Base-by-base conservation (phyloP, 1,140 invertebrate species). In the Tetraneura akinire region DNA sequence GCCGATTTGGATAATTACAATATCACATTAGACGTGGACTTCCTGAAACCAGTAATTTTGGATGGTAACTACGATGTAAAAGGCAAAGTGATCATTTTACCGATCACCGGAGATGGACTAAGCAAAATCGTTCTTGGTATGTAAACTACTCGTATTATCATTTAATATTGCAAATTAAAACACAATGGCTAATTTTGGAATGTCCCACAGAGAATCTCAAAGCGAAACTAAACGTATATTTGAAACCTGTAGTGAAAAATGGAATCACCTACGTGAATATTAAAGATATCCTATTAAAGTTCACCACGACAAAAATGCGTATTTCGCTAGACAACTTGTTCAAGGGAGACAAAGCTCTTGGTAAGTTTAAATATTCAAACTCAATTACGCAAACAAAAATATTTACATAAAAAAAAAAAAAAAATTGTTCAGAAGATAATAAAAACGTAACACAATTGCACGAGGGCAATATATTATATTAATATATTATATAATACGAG, bases 1-100 rank as follows among this genome's bases (percentile, higher is more conserved):
- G 76, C 76, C 5, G 80, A 82, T 53, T 47, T 81, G 51, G 76
- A 81, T n/a, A 80, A 81, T 0, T 73, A 81, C 51, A 68, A 53
- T 3, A 76, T 83, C 18, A 78, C 82, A 18, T 66, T 82, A 2
- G 23, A 53, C 21, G 42, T 78, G 8, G 26, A 78, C 0, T 62
- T 82, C 45, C 55, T 73, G 6, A 80, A 80, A 53, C 82, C 80
- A 0, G 64, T 84, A 8, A 80, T 53, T 0, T 68, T 84, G 10
- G 76, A 82, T 21, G 82, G 83, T 23, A 62, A 80, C n/a, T 84
- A 84, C 80, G 82, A 82, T 21, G 78, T 84, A 9, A 76, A 82
- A 37, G 84, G 84, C 37, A 83, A 84, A 82, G 83, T 84, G n/a
- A 74, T 84, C 32, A 81, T 84, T 10, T 74, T 84, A 32, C 84